Evolutionary conservation across 1,140 invertebrate genomes (phyloP), one percentile per base, ranked within the genome.

Genomic region (Leguminivora glycinivorella): DNA sequence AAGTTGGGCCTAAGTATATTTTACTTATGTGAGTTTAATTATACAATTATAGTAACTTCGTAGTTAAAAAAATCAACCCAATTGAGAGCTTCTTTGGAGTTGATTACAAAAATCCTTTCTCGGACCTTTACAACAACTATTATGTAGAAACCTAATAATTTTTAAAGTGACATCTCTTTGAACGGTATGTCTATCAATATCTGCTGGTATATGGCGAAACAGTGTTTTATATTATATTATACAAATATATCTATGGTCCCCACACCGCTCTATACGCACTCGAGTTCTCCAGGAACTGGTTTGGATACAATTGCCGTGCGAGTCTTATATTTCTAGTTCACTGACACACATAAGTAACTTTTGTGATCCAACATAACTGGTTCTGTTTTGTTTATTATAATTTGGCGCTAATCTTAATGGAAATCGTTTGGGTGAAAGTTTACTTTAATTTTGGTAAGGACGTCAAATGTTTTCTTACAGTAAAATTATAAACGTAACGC

Each of bases 251-350:
- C 24, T 26, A 12, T 63, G 25, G 24, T n/a, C 29, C 12, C 14
- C n/a, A 19, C 58, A 63, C 58, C 25, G 29, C 31, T 63, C 19
- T 25, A 22, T 43, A 40, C 31, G 17, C 24, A 67, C 66, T 38
- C 19, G 19, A 67, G 66, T 43, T 40, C 34, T 67, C 29, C 29
- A 14, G 66, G 38, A 67, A 67, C 66, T 67, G 66, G 66, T 67
- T 67, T 67, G 17, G 9, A 72, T 72, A 75, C 69, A 73, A 72
- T 73, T 70, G 70, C 71, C 71, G 66, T 74, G 73, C 68, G 71
- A 70, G 67, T 67, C 63, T 71, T 38, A 38, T 67, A 60, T 75
- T 69, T 73, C 75, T 75, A 75, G 75, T 77, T 75, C 68, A 73
- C 68, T 77, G 75, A 75, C 75, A 77, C 70, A 75, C 67, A 74